Percentiles rank a stretch among this genome's conserved stretches.
phyloP scores from a whole-genome alignment of 30 jellyfish, hydroid and myxozoan species.

The Sanderia malayensis region DNA sequence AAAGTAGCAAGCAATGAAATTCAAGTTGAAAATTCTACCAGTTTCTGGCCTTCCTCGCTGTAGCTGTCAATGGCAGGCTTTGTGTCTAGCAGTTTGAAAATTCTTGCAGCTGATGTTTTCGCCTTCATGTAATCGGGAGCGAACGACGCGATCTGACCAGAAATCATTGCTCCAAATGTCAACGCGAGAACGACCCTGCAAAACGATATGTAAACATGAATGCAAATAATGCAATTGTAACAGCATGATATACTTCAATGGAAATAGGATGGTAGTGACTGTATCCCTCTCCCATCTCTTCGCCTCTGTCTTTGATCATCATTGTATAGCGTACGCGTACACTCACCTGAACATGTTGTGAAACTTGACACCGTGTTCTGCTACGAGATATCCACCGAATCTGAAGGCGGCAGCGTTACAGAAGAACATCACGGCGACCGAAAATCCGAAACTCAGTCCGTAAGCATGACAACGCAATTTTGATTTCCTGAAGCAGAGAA shows the following conservation, averaged over 20 bases:
- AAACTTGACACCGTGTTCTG: slow-evolving; percentile 41
- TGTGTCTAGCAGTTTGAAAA: slow-evolving; percentile 70
- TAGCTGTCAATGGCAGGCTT: slow-evolving; percentile 65
- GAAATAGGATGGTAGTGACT: not conserved
- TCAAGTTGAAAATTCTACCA: too few relatives aligned
- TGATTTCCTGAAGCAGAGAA: slow-evolving; percentile 54
- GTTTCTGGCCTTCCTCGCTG: slow-evolving; percentile 49
- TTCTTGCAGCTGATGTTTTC: slow-evolving; percentile 86
- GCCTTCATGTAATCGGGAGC: slow-evolving; percentile 97
- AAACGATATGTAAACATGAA: not conserved
- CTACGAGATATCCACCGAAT: slow-evolving; percentile 87
- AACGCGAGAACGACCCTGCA: slow-evolving; percentile 74
- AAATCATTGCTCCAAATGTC: slow-evolving; percentile 92
- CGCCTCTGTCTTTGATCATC: too few relatives aligned
- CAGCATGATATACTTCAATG: not conserved
- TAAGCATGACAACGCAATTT: slow-evolving; percentile 51
- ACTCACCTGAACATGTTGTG: slow-evolving; percentile 79
- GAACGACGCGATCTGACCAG: slow-evolving; percentile 90
- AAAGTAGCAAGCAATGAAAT: too few relatives aligned
- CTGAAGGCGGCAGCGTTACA: slow-evolving; percentile 96
- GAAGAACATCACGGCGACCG: slow-evolving; percentile 75
- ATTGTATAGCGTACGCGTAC: too few relatives aligned
- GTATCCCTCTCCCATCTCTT: too few relatives aligned
- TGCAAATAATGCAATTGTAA: not conserved
- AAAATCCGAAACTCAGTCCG: slow-evolving; percentile 81